A percentile compares a stretch with the other conserved stretches of the same genome.
phyloP scores from a whole-genome alignment of 2,797 vertebrate species.

The Muraenolepis orangiensis region DNA sequence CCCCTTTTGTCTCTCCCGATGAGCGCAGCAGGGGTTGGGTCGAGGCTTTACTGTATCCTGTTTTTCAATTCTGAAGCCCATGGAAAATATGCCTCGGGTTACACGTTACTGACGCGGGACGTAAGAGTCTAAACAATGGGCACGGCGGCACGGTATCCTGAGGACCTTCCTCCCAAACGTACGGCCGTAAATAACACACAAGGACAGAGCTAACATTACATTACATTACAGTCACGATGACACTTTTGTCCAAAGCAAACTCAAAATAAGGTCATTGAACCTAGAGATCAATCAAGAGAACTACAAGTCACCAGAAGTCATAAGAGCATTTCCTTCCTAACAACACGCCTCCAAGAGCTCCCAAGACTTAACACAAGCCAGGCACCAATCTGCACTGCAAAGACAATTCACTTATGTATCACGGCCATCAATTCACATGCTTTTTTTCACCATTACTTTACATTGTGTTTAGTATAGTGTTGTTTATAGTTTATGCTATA shows the following conservation, averaged over 20 bases:
- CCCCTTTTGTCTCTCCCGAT: slow-evolving; percentile 28
- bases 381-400: slow-evolving; percentile 39
- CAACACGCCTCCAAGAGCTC: no score
- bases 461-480: no score
- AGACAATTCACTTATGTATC: slow-evolving; percentile 15
- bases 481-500: no score
- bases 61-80: slow-evolving; percentile 49
- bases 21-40: slow-evolving; percentile 17
- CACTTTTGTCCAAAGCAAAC: no score
- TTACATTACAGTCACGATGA: no score
- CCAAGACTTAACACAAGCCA: no score
- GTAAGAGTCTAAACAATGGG: slow-evolving; percentile 56
- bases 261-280: no score
- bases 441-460: no score
- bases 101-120: slow-evolving; percentile 2
- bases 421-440: no score
- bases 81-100: slow-evolving; percentile 8
- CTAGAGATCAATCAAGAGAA: no score
- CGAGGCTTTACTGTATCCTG: slow-evolving; percentile 44
- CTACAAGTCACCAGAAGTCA: no score
- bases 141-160: slow-evolving; percentile 29
- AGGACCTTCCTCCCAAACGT: slow-evolving; percentile 31
- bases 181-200: slow-evolving; percentile 29
- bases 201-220: slow-evolving; percentile 14
- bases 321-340: no score